Base-by-base conservation (phyloP, 2,797 vertebrate genomes). In the Caiman crocodilus region DNA sequence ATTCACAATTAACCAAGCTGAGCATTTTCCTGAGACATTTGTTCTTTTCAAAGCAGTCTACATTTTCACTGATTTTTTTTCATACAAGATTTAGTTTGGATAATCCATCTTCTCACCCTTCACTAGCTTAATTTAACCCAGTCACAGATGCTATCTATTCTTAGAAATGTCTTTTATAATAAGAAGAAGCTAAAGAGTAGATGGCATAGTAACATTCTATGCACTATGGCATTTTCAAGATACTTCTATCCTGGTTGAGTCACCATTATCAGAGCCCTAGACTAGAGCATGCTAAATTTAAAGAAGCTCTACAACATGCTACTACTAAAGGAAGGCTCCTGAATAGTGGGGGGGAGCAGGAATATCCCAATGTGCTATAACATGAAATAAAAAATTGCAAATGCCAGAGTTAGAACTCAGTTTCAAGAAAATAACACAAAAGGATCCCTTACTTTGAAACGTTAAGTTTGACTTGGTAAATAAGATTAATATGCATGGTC, bases 401-500 rank as follows among this genome's bases (percentile, higher is more conserved):
- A 25, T 92, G 88, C 57, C n/a, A 59, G 23, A 89, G 90, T 23
- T 79, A 82, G 42, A 88, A 25, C 14, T 76, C 7, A 78, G 15
- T 73, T 93, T 93, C 74, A 76, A 89, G 74, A 79, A 94, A 96
- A 85, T n/a, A 4, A 61, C 61, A 59, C 61, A 5, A 59, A 69
- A 32, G 42, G 6, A 14, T 11, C 69, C 67, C 78, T 55, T 96
- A 6, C 89, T 93, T 96, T 96, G 87, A 96, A 97, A 97, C 95
- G 57, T 95, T 94, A 76, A 91, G 81, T 81, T 91, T 95, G 93
- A 96, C 79, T 96, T 96, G 84, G 60, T 94, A 92, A 90, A 86
- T 94, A 97, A 97, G 92, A 94, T 95, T 97, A 96, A 97, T 96
- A 93, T 11, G 30, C 90, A 79, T 85, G n/a, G 55, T 95, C 85